phyloP scores from a whole-genome alignment of 2,113 vertebrate genomes.

The Leptobrachium ailaonicum region DNA sequence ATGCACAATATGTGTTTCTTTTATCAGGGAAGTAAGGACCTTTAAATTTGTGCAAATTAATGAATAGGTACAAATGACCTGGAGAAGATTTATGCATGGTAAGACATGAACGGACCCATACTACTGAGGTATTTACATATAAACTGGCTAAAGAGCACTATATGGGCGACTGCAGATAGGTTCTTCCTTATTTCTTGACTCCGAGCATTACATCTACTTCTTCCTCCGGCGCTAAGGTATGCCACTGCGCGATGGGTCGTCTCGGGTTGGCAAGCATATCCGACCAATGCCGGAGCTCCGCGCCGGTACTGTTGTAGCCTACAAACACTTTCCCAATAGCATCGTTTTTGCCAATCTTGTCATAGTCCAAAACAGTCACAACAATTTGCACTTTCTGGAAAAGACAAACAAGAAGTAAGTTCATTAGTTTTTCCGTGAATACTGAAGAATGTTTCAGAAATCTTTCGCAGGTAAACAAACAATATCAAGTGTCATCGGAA shows the following conservation, averaged over 20 bases:
- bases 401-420: constrained; percentile 32
- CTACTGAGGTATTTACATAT: constrained; percentile 99
- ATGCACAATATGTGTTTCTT: constrained; percentile 48
- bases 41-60: constrained; percentile 79
- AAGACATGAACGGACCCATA: constrained; percentile 87
- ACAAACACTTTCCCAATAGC: constrained; percentile 98
- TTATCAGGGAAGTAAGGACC: constrained; percentile 64
- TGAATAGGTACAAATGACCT: constrained; percentile 70
- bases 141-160: constrained; percentile 95
- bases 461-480: too few relatives aligned
- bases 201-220: constrained; percentile 95
- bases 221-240: constrained; percentile 92
- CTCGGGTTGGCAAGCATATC: constrained; percentile 98
- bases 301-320: constrained; percentile 95
- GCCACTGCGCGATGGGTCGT: constrained; percentile 98
- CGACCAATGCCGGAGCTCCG: constrained; percentile 97
- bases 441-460: too few relatives aligned
- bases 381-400: constrained; percentile 97
- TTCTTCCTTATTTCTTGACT: constrained; percentile 87
- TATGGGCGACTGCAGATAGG: constrained; percentile 85
- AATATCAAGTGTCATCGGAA: too few relatives aligned
- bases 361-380: constrained; percentile 99
- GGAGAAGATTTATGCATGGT: constrained; percentile 68
- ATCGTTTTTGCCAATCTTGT: constrained; percentile 99
- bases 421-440: too few relatives aligned